Conservation (phyloP, 2,888 invertebrate genomes). For the Tiphia femorata region DNA sequence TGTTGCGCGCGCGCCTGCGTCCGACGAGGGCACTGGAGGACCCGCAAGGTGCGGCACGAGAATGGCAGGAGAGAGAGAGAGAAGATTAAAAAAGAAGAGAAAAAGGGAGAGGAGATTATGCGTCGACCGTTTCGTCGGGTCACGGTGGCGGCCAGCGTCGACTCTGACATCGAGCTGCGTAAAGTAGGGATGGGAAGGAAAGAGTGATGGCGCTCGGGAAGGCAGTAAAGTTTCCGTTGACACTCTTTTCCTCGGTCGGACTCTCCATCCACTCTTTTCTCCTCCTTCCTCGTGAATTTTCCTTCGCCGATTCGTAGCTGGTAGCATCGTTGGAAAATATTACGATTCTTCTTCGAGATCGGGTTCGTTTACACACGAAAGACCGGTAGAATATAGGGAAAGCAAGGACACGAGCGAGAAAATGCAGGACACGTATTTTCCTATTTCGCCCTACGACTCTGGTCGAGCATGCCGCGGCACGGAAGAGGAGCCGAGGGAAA, state of each 20-base stretch:
- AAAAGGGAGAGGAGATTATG: not conserved
- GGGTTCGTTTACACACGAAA: no score
- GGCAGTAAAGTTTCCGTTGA: not conserved
- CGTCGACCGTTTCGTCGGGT: not conserved
- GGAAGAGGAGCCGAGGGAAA: constrained; percentile 14
- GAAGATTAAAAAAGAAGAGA: not conserved
- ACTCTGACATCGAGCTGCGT: not conserved
- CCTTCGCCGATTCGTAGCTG: no score
- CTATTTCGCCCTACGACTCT: not conserved
- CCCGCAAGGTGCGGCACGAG: no score
- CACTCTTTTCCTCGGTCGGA: no score
- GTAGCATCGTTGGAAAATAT: no score
- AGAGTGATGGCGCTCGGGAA: not conserved
- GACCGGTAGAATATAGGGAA: not conserved
- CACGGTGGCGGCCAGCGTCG: not conserved
- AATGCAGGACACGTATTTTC: not conserved
- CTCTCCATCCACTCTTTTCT: not conserved
- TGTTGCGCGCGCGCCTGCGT: not conserved
- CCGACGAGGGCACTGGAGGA: not conserved
- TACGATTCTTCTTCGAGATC: no score
- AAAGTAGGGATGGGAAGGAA: not conserved
- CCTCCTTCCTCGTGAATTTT: not conserved
- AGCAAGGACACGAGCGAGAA: not conserved
- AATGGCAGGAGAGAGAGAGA: not conserved
- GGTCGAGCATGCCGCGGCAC: not conserved